Conservation (phyloP, 1,140 invertebrate species). For the Grapholita molesta region DNA sequence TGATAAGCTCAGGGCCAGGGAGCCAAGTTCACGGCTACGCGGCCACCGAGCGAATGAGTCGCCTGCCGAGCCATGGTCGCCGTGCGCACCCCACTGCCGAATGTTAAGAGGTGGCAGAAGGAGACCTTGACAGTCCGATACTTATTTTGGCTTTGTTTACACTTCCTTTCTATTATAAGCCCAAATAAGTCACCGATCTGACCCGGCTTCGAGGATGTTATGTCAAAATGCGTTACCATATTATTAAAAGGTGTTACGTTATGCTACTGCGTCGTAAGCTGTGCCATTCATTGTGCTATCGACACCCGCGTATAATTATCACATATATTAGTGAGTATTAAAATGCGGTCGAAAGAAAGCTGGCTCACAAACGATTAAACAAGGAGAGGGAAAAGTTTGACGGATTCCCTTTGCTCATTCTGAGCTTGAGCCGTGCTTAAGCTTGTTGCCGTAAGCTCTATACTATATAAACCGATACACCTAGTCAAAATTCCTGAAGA, state of each 20-base stretch:
- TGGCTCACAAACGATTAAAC: neutral
- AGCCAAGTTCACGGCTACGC: conserved; percentile 74
- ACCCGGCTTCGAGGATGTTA: neutral
- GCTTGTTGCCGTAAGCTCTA: too few species aligned
- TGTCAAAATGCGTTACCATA: conserved; percentile 7
- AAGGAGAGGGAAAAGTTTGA: neutral
- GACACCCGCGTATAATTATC: neutral
- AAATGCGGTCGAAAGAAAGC: conserved; percentile 16
- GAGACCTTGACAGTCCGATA: conserved; percentile 16
- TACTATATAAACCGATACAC: too few species aligned
- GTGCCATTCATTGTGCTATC: neutral
- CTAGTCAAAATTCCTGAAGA: too few species aligned
- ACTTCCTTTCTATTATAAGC: neutral
- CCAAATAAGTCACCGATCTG: too few species aligned
- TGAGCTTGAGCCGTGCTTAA: too few species aligned
- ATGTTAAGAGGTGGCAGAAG: conserved; percentile 35
- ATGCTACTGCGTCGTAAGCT: neutral
- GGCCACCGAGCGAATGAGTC: conserved; percentile 53
- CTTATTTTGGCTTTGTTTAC: neutral
- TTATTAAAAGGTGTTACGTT: conserved; percentile 13
- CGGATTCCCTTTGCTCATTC: neutral
- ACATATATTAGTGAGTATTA: neutral
- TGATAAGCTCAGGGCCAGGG: conserved; percentile 71
- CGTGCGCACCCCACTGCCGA: conserved; percentile 51
- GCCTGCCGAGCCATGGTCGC: conserved; percentile 20